Evolutionary conservation across 2,113 vertebrate genomes (phyloP).

Genomic region (Pimephales promelas): DNA sequence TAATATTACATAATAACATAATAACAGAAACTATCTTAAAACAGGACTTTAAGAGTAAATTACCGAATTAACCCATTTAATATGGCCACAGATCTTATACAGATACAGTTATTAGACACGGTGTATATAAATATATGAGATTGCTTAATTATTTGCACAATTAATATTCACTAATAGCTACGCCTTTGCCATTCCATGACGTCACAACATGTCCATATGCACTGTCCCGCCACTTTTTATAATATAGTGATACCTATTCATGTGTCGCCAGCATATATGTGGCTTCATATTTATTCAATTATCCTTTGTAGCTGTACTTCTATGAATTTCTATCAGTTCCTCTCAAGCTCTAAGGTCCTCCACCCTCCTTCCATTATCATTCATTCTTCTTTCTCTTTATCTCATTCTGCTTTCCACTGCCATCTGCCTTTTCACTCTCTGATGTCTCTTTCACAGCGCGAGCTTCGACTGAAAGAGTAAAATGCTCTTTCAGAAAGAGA

Average conservation of each 20-base stretch:
- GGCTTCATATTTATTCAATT: slow-evolving; percentile 5
- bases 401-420: slow-evolving; percentile 1
- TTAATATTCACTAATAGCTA: neutral
- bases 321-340: neutral
- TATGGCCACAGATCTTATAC: too few relatives aligned
- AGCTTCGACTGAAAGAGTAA: slow-evolving; percentile 24
- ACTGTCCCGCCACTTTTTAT: neutral
- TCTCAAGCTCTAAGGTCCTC: neutral
- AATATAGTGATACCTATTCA: neutral
- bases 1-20: neutral
- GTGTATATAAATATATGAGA: neutral
- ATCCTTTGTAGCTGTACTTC: neutral
- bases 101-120: too few relatives aligned
- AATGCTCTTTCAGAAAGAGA: neutral
- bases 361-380: slow-evolving; percentile 3
- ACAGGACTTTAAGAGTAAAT: too few relatives aligned
- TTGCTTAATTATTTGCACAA: neutral
- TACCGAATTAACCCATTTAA: too few relatives aligned
- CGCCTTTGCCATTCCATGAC: neutral
- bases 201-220: neutral
- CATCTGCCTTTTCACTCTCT: slow-evolving; percentile 19
- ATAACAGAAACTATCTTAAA: too few relatives aligned
- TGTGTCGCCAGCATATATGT: neutral
- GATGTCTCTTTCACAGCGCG: neutral
- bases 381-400: slow-evolving; percentile 26